Evolutionary conservation across 2,797 vertebrate genomes (phyloP).

Genomic region (Triplophysa bombifrons): DNA sequence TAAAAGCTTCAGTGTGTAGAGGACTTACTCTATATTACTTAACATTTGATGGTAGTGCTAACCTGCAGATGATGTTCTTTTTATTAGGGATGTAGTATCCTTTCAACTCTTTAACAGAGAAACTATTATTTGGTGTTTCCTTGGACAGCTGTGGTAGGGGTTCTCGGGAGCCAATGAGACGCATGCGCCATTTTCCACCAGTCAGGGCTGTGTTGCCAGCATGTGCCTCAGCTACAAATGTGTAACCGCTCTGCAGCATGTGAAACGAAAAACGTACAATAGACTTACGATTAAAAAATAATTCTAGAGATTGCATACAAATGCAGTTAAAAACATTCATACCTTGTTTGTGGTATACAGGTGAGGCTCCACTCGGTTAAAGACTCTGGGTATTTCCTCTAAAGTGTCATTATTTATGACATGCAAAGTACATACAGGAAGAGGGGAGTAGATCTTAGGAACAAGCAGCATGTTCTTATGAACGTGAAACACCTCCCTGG

Average conservation of each 20-base stretch:
- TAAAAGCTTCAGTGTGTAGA: not conserved
- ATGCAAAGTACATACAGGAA: constrained; percentile 80
- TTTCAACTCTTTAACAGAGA: constrained; percentile 80
- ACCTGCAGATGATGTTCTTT: constrained; percentile 86
- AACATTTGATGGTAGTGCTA: constrained; percentile 34
- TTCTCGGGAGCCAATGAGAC: constrained; percentile 78
- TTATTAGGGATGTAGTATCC: constrained; percentile 88
- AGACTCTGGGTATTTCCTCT: constrained; percentile 79
- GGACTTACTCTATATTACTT: not conserved
- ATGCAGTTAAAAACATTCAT: constrained; percentile 20
- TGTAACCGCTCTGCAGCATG: constrained; percentile 82
- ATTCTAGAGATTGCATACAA: not conserved
- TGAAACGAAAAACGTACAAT: not conserved
- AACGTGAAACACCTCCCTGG: constrained; percentile 86
- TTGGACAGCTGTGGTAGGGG: constrained; percentile 76
- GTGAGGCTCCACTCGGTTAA: constrained; percentile 76
- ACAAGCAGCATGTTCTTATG: constrained; percentile 82
- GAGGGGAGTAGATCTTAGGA: constrained; percentile 78
- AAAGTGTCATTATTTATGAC: constrained; percentile 90
- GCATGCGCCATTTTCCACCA: constrained; percentile 81
- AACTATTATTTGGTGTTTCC: constrained; percentile 71
- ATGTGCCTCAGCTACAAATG: constrained; percentile 83
- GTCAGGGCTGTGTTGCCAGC: constrained; percentile 64
- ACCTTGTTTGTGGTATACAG: constrained; percentile 89
- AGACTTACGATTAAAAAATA: not conserved